phyloP scores from a whole-genome alignment of 2,113 vertebrate genomes.

The Pao palembangensis region DNA sequence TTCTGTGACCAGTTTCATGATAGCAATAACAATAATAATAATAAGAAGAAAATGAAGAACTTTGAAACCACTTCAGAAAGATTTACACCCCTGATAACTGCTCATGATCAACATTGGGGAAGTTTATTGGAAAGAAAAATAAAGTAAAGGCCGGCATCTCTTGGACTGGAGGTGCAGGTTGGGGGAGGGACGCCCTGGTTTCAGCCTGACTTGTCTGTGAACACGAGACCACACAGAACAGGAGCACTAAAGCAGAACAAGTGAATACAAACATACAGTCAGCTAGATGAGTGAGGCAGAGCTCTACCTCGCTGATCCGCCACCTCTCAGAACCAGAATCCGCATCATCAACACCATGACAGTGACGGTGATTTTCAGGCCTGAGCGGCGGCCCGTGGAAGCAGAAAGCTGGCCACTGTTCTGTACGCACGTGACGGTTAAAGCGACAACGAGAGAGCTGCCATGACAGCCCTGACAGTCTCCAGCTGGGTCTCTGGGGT shows the following conservation, averaged over 20 bases:
- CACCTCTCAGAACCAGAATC: constrained; percentile 28
- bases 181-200: background rate
- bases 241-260: constrained; percentile 40
- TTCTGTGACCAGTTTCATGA: too few relatives aligned
- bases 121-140: too few relatives aligned
- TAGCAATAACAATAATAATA: too few relatives aligned
- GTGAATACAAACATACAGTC: constrained; percentile 39
- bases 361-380: constrained; percentile 26
- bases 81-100: too few relatives aligned
- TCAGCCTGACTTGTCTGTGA: constrained; percentile 13
- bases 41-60: too few relatives aligned
- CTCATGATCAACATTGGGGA: too few relatives aligned
- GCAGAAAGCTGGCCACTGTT: constrained; percentile 41
- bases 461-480: constrained; percentile 45
- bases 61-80: too few relatives aligned
- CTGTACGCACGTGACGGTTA: constrained; percentile 40
- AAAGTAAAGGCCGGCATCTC: too few relatives aligned
- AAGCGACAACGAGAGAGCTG: constrained; percentile 19
- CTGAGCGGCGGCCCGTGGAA: constrained; percentile 8
- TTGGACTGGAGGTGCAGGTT: background rate
- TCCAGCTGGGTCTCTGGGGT: constrained; percentile 57
- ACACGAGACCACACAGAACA: constrained; percentile 38
- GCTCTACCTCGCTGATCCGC: constrained; percentile 24
- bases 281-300: constrained; percentile 16
- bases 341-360: constrained; percentile 47